Evolutionary conservation across 2,113 vertebrate genomes (phyloP), one percentile per base, ranked within the genome.

Genomic region (Hoplias malabaricus): DNA sequence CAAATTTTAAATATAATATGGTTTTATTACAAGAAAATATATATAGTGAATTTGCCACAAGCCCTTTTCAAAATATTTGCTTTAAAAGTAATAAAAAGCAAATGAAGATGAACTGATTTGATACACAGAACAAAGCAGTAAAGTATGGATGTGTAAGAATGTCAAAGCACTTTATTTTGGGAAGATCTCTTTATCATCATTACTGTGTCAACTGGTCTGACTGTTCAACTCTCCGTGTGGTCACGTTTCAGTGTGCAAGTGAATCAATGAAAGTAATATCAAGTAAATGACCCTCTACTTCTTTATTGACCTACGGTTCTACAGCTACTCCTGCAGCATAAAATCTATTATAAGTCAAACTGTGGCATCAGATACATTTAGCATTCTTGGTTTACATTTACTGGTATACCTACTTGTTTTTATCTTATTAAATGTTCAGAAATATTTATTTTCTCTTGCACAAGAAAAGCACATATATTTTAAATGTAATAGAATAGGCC

Each of bases 21-120:
- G 42, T 36, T 73, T 68, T n/a, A 75, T 16, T 19, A 42, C 36
- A 46, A 33, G 43, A 46, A 69, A 61, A 63, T 29, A 53, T 29
- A 65, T 12, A 5, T 43, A 76, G 62, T 71, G 72, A 29, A 46
- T 19, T 54, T 56, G 34, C 27, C 48, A 53, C 23, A 61, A 63
- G 46, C 46, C 13, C n/a, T 61, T 19, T 19, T 73, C 38, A 21
- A 54, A 62, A 46, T 29, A 33, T 34, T 75, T 27, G 19, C 66
- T 7, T 50, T 74, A 33, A 29, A 57, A 56, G 25, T 27, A 42
- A 46, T 69, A 23, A 61, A 33, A 38, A n/a, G 43, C 16, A 50
- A 29, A 33, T 70, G 7, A 34, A 54, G 11, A 54, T 16, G n/a
- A 36, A 31, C 29, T 56, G 21, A 56, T 71, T 56, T 53, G 13